phyloP scores from a whole-genome alignment of 1,140 invertebrate species.

The Linepithema humile region DNA sequence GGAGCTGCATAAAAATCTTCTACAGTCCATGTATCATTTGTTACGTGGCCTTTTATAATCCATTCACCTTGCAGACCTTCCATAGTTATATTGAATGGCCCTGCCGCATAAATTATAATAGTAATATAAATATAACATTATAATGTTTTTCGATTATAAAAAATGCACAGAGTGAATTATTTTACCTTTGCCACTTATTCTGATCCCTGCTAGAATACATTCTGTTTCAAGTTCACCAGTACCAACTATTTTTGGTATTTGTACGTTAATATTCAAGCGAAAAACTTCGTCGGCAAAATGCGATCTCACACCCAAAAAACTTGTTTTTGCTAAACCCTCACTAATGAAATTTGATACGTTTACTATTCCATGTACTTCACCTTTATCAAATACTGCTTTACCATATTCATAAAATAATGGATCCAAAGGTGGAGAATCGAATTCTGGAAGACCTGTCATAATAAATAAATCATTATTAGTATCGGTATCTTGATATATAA shows the following conservation, averaged over 20 bases:
- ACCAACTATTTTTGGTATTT: no score
- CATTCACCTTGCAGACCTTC: background rate
- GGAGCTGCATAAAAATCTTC: background rate
- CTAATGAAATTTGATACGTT: background rate
- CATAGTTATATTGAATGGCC: background rate
- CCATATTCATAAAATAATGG: background rate
- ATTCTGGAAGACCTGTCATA: constrained; percentile 1
- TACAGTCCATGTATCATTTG: background rate
- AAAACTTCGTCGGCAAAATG: background rate
- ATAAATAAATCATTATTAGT: background rate
- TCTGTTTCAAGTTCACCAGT: no score
- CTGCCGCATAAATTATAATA: background rate
- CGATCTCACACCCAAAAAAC: background rate
- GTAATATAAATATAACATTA: no score
- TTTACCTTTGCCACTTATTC: background rate
- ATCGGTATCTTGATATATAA: no score
- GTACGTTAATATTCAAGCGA: no score
- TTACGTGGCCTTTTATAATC: background rate
- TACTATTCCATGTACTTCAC: background rate
- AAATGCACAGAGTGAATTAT: background rate
- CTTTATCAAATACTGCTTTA: background rate
- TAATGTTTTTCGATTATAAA: no score
- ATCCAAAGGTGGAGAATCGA: background rate
- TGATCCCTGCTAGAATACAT: background rate
- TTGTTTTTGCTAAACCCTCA: background rate